Base-by-base conservation (phyloP, 2,113 vertebrate genomes). In the Rana temporaria region DNA sequence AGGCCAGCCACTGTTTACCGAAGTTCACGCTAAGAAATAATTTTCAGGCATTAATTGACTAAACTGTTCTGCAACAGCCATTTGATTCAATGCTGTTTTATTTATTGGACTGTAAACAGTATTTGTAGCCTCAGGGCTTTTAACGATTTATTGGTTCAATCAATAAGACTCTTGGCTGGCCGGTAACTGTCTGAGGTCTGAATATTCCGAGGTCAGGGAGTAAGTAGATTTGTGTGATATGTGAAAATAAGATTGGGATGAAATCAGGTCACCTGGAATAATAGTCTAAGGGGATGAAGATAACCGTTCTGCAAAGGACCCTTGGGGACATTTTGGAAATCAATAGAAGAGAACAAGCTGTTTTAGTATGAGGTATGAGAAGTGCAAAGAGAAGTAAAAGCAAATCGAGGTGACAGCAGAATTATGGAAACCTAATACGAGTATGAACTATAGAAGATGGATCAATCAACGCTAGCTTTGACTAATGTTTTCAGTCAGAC, bases 211-310 rank as follows among this genome's bases (percentile, higher is more conserved):
- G 71, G 55, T 74, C 71, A 74, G 53, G 18, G 55, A 48, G 55
- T 34, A 38, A 74, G 71, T 74, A 74, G 71, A 74, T 74, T 74
- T 74, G 56, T 74, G 26, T 38, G 30, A 60, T 60, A 57, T 38
- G 30, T 59, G 56, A 74, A 59, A 38, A 16, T 32, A 74, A 38
- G 30, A 20, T 19, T 30, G 56, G 20, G 55, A 59, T 59, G 26
- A 60, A 74, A 59, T 59, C 57, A 56, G 53, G 71, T 74, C 71
- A 74, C 55, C 55, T 19, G 57, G 71, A 72, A 70, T 8, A 53
- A 20, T 19, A 34, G 30, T 15, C 14, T 60, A 71, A 11, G 52
- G 19, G 12, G 55, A 34, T n/a, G 70, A 34, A 59, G 9, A 18
- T 26, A 30, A 32, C 56, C 16, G 30, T 60, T 56, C 26, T 32